Conservation (phyloP, 2,113 vertebrate species). For the Carassius auratus region DNA sequence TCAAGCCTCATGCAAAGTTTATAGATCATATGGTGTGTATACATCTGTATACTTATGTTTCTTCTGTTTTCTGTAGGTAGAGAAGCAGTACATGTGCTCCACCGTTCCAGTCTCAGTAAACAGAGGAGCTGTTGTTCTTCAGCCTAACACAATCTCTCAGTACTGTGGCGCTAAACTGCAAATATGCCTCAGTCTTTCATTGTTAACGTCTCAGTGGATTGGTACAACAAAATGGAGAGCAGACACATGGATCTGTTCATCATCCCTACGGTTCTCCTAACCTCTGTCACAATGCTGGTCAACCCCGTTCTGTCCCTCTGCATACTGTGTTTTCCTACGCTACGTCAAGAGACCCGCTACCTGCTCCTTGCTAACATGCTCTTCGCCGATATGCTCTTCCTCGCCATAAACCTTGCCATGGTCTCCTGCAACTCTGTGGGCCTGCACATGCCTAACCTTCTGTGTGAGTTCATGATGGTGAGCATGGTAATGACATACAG, state of each 20-base stretch:
- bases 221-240: slow-evolving; percentile 52
- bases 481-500: slow-evolving; percentile 68
- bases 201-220: slow-evolving; percentile 60
- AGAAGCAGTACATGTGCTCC: background rate
- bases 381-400: slow-evolving; percentile 74
- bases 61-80: slow-evolving; percentile 8
- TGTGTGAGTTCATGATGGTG: slow-evolving; percentile 71
- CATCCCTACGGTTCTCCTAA: slow-evolving; percentile 71
- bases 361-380: slow-evolving; percentile 80
- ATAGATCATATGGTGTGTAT: background rate
- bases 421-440: slow-evolving; percentile 61
- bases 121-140: background rate
- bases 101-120: background rate
- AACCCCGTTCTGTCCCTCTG: slow-evolving; percentile 73
- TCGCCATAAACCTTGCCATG: slow-evolving; percentile 70
- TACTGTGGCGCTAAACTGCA: background rate
- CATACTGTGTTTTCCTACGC: slow-evolving; percentile 67
- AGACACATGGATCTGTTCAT: slow-evolving; percentile 69
- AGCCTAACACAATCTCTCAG: background rate
- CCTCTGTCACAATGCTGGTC: slow-evolving; percentile 66
- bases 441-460: slow-evolving; percentile 53
- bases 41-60: background rate
- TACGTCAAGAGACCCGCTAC: slow-evolving; percentile 78
- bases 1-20: background rate
- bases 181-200: slow-evolving; percentile 21